These are phyloP conservation scores for Osmoderma eremita DNA, from an alignment of 2,888 invertebrate species.

Conservation along the genomic window DNA sequence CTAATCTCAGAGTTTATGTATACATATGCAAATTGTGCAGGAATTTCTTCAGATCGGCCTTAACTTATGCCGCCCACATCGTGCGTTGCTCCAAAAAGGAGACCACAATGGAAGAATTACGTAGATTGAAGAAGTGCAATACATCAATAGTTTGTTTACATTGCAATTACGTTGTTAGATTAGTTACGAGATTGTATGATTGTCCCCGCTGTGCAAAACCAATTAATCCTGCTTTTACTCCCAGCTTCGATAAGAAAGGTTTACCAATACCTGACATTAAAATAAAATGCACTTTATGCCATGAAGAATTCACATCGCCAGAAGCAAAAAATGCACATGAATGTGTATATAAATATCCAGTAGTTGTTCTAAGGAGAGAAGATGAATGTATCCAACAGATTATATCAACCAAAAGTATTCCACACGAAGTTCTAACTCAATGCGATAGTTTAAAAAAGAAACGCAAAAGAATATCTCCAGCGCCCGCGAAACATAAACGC, in stretches of 20 bases:
- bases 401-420: slow-evolving; percentile 1
- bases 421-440: background rate
- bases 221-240: background rate
- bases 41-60: slow-evolving; percentile 57
- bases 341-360: slow-evolving; percentile 28
- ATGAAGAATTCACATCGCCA: slow-evolving; percentile 1
- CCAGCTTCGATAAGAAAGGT: background rate
- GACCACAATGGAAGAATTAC: slow-evolving; percentile 27
- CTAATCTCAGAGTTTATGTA: slow-evolving; percentile 56
- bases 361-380: slow-evolving; percentile 16
- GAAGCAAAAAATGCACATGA: slow-evolving; percentile 3
- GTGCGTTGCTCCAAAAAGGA: slow-evolving; percentile 50
- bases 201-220: slow-evolving; percentile 46
- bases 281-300: slow-evolving; percentile 21
- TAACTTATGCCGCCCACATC: slow-evolving; percentile 56
- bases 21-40: slow-evolving; percentile 59
- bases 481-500: slow-evolving; percentile 42
- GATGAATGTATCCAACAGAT: slow-evolving; percentile 18
- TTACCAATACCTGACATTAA: background rate
- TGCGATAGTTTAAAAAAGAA: slow-evolving; percentile 42
- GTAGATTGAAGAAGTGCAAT: slow-evolving; percentile 23
- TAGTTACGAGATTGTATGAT: slow-evolving; percentile 23
- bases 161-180: slow-evolving; percentile 36
- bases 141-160: slow-evolving; percentile 30
- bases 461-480: slow-evolving; percentile 15